Evolutionary conservation across 2,113 vertebrate genomes (phyloP), one percentile per base, ranked within the genome.

Genomic region (Siphamia tubifer): DNA sequence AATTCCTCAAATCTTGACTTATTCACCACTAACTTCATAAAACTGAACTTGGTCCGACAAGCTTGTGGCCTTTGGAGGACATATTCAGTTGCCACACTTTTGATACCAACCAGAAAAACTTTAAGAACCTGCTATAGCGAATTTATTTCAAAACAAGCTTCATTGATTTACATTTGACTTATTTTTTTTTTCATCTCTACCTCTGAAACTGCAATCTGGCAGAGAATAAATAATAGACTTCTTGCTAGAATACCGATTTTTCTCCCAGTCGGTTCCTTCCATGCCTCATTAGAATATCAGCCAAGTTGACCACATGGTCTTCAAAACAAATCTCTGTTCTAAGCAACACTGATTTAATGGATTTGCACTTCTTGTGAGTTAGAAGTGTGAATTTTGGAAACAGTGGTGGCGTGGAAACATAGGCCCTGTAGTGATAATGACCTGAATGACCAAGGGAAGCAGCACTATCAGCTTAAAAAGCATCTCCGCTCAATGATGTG

Each of bases 211-310:
- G 40, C 15, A 40, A 25, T 58, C 28, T 43, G 23, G 55, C 0
- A 1, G 12, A 23, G 21, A 69, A 62, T 48, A 52, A 72, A 73
- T 72, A 39, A 61, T 40, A 64, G 25, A 70, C 34, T 31, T 68
- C 69, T 67, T 24, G 63, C 66, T 61, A 62, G 20, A 79, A 82
- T 85, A 67, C 54, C 35, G 66, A 54, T 72, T 72, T 68, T 42
- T 42, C 51, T 74, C 67, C 27, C 65, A 65, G 68, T 48, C 48
- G 76, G 63, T 43, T 15, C 64, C 68, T 43, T 51, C 15, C 28
- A 38, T 25, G 63, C 62, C 48, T 40, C 60, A 73, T 79, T 76
- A 70, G 49, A 87, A 68, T 68, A 58, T 68, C 65, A 78, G 49
- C 58, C 74, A 71, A 69, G 57, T 38, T 76, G 52, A 76, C 67